These are phyloP conservation scores for Drosophila fungiperda DNA, from an alignment of 2,888 invertebrate genomes.

Conservation along the genomic window DNA sequence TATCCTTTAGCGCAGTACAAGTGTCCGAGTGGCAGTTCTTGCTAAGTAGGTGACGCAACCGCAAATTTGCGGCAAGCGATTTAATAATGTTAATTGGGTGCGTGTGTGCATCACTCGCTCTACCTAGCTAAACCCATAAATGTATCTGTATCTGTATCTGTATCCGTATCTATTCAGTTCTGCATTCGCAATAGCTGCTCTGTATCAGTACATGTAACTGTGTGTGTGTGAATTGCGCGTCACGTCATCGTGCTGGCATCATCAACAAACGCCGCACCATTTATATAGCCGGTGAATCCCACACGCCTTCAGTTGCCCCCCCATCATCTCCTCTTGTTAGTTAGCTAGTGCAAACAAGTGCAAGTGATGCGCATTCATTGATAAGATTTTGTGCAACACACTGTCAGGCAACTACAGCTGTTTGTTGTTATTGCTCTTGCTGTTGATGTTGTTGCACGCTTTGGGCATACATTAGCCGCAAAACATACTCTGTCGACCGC, in stretches of 20 bases:
- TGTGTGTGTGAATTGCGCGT: conserved; percentile 46
- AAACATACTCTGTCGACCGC: conserved; percentile 19
- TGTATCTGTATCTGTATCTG: conserved; percentile 40
- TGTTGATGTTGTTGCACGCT: conserved; percentile 41
- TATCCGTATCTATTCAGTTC: conserved; percentile 5
- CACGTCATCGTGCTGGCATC: conserved; percentile 59
- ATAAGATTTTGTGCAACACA: conserved; percentile 75
- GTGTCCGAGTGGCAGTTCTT: conserved; percentile 34
- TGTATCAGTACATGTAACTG: conserved; percentile 7
- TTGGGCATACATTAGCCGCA: conserved; percentile 75
- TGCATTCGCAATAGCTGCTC: conserved; percentile 11
- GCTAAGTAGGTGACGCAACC: conserved; percentile 82
- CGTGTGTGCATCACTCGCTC: conserved; percentile 43
- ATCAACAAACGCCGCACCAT: conserved; percentile 55
- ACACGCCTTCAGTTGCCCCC: not conserved
- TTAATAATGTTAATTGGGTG: conserved; percentile 73
- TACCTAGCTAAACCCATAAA: conserved; percentile 35
- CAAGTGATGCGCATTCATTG: conserved; percentile 81
- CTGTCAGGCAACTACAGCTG: conserved; percentile 20
- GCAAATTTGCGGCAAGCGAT: conserved; percentile 78
- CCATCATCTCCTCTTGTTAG: conserved; percentile 8
- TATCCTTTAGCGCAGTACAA: conserved; percentile 56
- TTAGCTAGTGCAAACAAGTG: conserved; percentile 74
- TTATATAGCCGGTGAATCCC: conserved; percentile 70
- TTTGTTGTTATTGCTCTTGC: conserved; percentile 19